phyloP scores from a whole-genome alignment of 2,797 vertebrate genomes.

The Pelobates cultripes region DNA sequence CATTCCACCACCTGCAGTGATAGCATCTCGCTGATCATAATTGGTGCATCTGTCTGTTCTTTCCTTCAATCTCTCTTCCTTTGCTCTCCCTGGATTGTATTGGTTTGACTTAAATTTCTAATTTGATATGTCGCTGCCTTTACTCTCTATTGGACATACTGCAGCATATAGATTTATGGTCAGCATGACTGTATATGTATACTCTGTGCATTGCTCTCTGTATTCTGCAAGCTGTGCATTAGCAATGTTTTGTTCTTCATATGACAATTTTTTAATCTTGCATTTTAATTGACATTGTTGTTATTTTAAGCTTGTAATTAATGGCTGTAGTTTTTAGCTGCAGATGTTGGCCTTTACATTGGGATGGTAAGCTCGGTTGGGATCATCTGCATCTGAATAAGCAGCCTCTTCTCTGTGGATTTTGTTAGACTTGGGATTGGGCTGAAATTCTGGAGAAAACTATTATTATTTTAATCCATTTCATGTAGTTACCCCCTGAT shows the following conservation, averaged over 20 bases:
- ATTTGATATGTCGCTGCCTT: neutral
- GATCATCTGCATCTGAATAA: slow-evolving; percentile 25
- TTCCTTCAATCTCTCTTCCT: neutral
- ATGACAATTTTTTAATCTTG: neutral
- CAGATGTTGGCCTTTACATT: neutral
- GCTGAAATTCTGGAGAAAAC: neutral
- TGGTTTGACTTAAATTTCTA: neutral
- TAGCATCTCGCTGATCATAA: neutral
- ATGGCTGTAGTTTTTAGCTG: slow-evolving; percentile 17
- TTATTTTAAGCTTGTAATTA: slow-evolving; percentile 31
- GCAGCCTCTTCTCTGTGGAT: neutral
- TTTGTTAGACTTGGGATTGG: neutral
- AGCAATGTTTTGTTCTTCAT: neutral
- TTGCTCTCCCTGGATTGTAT: neutral
- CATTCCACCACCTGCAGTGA: no score
- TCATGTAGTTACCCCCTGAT: neutral
- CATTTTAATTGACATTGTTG: slow-evolving; percentile 2
- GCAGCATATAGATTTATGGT: neutral
- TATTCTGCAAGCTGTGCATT: neutral
- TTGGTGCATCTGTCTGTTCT: neutral
- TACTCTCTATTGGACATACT: neutral
- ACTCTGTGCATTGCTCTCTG: neutral
- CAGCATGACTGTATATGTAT: neutral
- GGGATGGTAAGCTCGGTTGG: neutral
- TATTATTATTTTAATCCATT: slow-evolving; percentile 23